These are phyloP conservation scores for Ctenodactylus gundi DNA, from an alignment of 2,113 vertebrate species.

Conservation along the genomic window DNA sequence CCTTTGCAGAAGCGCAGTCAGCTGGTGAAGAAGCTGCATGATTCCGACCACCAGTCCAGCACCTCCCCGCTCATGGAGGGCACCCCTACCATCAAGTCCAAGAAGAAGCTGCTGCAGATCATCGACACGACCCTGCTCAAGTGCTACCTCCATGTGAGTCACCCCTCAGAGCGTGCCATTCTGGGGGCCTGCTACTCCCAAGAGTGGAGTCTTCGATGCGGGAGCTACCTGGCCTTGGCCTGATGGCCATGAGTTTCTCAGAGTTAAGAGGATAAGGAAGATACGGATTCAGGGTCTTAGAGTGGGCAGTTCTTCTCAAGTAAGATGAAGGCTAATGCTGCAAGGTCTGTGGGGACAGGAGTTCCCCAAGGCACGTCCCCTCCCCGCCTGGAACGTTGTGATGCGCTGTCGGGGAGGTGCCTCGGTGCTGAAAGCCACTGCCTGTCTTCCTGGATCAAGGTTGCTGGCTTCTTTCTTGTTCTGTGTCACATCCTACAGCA, in stretches of 20 bases:
- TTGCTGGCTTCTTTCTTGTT: background rate
- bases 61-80: constrained; percentile 97
- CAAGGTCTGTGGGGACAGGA: background rate
- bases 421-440: background rate
- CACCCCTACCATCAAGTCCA: constrained; percentile 97
- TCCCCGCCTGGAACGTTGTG: background rate
- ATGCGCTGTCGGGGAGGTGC: background rate
- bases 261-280: background rate
- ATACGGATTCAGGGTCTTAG: background rate
- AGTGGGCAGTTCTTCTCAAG: background rate
- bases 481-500: background rate
- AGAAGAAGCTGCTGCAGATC: constrained; percentile 97
- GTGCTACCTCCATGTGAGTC: constrained; percentile 97
- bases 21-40: constrained; percentile 96
- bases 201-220: background rate
- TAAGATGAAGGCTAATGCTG: background rate
- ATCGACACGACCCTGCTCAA: constrained; percentile 98
- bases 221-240: background rate
- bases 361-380: background rate
- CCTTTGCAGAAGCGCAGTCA: constrained; percentile 94
- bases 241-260: background rate
- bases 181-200: background rate
- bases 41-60: constrained; percentile 93
- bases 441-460: background rate
- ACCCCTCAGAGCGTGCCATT: no score